These are phyloP conservation scores for Lytechinus variegatus DNA, from an alignment of 35 echinoderm and acorn worm species.

Conservation along the genomic window DNA sequence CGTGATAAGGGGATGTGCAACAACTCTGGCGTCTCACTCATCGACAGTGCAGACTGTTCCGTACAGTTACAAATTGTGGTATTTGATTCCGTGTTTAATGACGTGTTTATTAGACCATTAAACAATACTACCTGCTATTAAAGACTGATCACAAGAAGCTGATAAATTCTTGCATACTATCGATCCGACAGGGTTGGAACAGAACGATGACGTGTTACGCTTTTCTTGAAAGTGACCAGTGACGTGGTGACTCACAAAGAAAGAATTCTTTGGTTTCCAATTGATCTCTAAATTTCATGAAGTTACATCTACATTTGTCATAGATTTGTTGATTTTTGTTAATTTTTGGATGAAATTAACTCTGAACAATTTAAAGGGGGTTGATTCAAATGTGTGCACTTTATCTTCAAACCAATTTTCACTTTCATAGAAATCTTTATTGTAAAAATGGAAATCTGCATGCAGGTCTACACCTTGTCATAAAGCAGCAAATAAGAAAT, in stretches of 20 bases:
- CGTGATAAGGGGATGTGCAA: background rate
- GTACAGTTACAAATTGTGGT: background rate
- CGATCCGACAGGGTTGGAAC: background rate
- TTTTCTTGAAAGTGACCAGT: background rate
- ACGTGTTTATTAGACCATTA: conserved; percentile 16
- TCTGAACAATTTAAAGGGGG: too few relatives aligned
- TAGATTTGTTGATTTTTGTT: too few relatives aligned
- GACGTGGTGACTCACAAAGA: background rate
- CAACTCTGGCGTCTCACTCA: background rate
- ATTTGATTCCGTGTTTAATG: background rate
- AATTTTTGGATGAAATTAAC: too few relatives aligned
- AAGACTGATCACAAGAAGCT: conserved; percentile 7
- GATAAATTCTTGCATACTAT: conserved; percentile 34
- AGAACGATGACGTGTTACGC: background rate
- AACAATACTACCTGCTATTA: conserved; percentile 13
- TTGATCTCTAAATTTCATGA: background rate
- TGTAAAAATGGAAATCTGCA: too few relatives aligned
- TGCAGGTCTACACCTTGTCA: too few relatives aligned
- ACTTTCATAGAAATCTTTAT: too few relatives aligned
- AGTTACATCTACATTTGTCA: too few relatives aligned
- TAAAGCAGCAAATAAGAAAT: too few relatives aligned
- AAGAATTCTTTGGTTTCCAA: background rate
- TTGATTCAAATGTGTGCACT: too few relatives aligned
- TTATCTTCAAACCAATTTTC: too few relatives aligned
- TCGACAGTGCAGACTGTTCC: background rate